Evolutionary conservation across 2,888 invertebrate genomes (phyloP), one percentile per base, ranked within the genome.

Genomic region (Caenorhabditis uteleia): DNA sequence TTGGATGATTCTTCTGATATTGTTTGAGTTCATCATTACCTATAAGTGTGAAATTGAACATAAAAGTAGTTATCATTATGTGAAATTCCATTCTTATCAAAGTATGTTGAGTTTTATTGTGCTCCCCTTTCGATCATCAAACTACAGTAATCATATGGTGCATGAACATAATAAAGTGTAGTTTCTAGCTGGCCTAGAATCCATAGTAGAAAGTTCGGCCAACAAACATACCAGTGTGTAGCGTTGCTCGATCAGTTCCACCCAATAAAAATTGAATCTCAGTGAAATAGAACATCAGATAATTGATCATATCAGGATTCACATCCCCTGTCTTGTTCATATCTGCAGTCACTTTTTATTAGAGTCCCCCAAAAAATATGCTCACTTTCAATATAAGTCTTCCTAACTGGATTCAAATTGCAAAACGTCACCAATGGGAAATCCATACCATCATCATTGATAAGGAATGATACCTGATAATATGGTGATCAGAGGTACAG

Each of bases 351-450:
- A 16, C 8, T 34, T n/a, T n/a, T n/a, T n/a, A n/a, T n/a, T n/a
- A n/a, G n/a, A n/a, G n/a, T n/a, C n/a, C n/a, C n/a, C n/a, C n/a
- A n/a, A n/a, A n/a, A n/a, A n/a, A 34, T 14, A 34, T 34, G 5
- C 38, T n/a, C 27, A 74, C 75, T 46, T 54, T 60, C 39, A 1
- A 78, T 50, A 54, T 76, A 75, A 31, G 45, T 50, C 38, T 67
- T 61, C 16, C 66, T 40, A 31, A 79, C 54, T 7, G 75, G 73
- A 44, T 78, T 80, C 53, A 74, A 68, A 45, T 72, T 78, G 64
- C 79, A 79, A 21, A 79, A 50, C 3, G 79, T 79, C 21, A 79
- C 68, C 6, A 67, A 43, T 14, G 79, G 79, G 31, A 80, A 77
- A 10, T 61, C 54, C 44, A 80, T 62, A 7, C 79, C 78, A 7